Evolutionary conservation across 2,888 invertebrate genomes (phyloP), one percentile per base, ranked within the genome.

Genomic region (Caenorhabditis zanzibari): DNA sequence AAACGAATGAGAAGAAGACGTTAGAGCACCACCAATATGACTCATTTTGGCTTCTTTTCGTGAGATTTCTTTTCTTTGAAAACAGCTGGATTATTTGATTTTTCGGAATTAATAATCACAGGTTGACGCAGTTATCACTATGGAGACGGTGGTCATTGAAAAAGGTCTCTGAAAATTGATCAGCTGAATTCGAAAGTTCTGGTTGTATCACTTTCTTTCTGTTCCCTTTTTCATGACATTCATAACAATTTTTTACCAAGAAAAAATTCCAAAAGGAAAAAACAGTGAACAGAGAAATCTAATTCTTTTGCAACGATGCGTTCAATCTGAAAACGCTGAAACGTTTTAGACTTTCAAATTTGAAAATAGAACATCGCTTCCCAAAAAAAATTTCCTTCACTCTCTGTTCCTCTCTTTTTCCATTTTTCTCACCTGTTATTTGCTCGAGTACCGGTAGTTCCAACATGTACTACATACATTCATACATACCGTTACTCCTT

Each of bases 391-490:
- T n/a, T n/a, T n/a, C n/a, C n/a, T 38, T 12, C 10, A 2, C 28
- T 77, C 56, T 61, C 52, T 59, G 24, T 63, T 26, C 32, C 44
- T 54, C 24, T 54, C 59, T 4, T 54, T 19, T 56, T 63, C 19
- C n/a, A 58, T 56, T 56, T 66, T 61, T 69, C 58, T 66, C 66
- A 56, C 66, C 75, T 58, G 32, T 56, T 76, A 61, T 76, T 76
- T 76, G 76, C 76, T 76, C 59, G 44, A 52, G 69, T 76, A 76
- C 68, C 68, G 61, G 68, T 68, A 66, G 56, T 73, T 64, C 41
- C 61, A 72, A 32, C 72, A 47, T 66, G 32, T 49, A 24, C 44
- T 10, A 38, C 38, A 38, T 12, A 44, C 49, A 22, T 26, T n/a
- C 56, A 47, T 52, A 58, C 72, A 56, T 47, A 9, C 47, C 0